A percentile compares a stretch with the other conserved stretches of the same genome.
Evolutionary conservation across 2,113 vertebrate genomes (phyloP).

Genomic region (Oryzias javanicus): DNA sequence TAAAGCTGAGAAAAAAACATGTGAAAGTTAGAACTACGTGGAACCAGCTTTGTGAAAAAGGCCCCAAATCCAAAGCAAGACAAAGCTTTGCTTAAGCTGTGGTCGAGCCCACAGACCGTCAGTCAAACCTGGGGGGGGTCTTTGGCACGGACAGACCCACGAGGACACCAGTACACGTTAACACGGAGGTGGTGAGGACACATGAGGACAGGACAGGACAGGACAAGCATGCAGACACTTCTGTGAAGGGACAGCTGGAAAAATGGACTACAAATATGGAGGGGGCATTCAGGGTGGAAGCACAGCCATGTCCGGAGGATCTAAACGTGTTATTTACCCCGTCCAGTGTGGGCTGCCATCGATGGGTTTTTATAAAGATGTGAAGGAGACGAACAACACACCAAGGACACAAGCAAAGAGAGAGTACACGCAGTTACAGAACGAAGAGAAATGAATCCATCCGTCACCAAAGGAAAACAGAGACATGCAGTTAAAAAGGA

Average conservation of each 20-base stretch:
- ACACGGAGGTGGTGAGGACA: conserved; percentile 47
- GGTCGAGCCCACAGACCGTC: conserved; percentile 49
- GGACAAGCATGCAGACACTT: conserved; percentile 63
- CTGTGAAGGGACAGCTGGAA: conserved; percentile 33
- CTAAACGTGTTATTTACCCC: conserved; percentile 86
- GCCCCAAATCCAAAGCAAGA: conserved; percentile 64
- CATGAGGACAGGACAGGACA: conserved; percentile 55
- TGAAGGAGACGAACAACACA: conserved; percentile 75
- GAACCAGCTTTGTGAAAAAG: conserved; percentile 72
- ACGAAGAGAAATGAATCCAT: conserved; percentile 62
- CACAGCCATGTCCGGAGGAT: conserved; percentile 73
- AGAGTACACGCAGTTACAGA: conserved; percentile 82
- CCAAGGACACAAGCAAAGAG: conserved; percentile 81
- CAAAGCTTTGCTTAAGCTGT: conserved; percentile 68
- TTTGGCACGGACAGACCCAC: conserved; percentile 34
- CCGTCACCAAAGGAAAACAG: conserved; percentile 49
- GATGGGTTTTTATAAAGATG: conserved; percentile 75
- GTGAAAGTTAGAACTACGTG: conserved; percentile 69
- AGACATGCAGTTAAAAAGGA: conserved; percentile 68
- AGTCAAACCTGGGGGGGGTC: conserved; percentile 44
- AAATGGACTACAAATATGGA: conserved; percentile 52
- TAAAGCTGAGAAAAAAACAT: conserved; percentile 38
- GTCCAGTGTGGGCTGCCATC: conserved; percentile 91
- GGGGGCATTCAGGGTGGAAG: conserved; percentile 71
- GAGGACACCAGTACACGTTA: conserved; percentile 66